Conservation (phyloP, 2,797 vertebrate genomes). For the Xiphorhynchus erythropygius region DNA sequence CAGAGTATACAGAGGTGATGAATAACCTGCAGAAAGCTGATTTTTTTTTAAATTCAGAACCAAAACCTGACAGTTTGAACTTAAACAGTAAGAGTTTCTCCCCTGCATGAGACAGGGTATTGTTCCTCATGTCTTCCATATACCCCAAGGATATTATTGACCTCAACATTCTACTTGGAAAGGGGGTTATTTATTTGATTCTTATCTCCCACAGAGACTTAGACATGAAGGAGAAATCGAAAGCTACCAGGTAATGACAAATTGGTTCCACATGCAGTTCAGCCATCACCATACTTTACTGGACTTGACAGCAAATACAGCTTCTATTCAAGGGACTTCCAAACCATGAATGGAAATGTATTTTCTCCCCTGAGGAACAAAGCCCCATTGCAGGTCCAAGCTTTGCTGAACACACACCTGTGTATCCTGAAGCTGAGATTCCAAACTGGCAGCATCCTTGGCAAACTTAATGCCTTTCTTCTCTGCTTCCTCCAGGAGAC, state of each 20-base stretch:
- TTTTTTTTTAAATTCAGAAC: not conserved
- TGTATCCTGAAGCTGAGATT: slow-evolving; percentile 94
- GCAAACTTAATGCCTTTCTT: slow-evolving; percentile 93
- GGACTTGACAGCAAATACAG: not conserved
- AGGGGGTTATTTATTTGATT: not conserved
- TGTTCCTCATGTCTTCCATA: not conserved
- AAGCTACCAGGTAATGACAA: not conserved
- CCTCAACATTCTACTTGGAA: not conserved
- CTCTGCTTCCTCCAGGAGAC: slow-evolving; percentile 91
- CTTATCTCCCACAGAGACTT: not conserved
- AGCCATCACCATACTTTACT: not conserved
- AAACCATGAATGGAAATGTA: not conserved
- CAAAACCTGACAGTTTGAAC: not conserved
- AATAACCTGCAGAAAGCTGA: not conserved
- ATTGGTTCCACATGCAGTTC: not conserved
- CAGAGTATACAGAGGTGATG: not conserved
- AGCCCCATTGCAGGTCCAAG: not conserved
- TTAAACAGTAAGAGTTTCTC: not conserved
- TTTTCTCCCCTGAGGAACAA: not conserved
- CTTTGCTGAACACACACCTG: slow-evolving; percentile 78
- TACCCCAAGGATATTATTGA: not conserved
- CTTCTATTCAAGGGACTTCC: not conserved
- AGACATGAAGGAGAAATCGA: not conserved
- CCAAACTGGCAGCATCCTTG: slow-evolving; percentile 89
- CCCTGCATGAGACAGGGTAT: not conserved